Evolutionary conservation across 1,140 invertebrate species (phyloP).

Genomic region (Plodia interpunctella): DNA sequence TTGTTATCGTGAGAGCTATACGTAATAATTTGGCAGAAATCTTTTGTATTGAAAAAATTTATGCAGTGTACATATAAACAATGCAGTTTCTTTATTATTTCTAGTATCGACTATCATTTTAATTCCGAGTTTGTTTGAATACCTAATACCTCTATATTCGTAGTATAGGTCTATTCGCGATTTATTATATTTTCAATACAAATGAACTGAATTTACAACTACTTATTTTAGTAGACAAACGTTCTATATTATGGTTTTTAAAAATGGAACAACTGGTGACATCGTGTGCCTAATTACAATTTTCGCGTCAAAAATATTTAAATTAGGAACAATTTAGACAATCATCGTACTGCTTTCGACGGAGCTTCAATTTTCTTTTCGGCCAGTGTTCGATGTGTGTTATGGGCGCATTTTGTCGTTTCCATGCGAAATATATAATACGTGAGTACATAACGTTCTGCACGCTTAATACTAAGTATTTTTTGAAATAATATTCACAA

Average conservation of each 20-base stretch:
- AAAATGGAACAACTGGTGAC: not conserved
- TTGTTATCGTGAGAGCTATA: conserved; percentile 5
- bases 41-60: not conserved
- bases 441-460: conserved; percentile 39
- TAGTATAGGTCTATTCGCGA: too few species aligned
- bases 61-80: too few species aligned
- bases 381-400: conserved; percentile 48
- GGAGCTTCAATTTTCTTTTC: not conserved
- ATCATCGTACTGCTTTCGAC: not conserved
- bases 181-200: too few species aligned
- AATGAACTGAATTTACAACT: too few species aligned
- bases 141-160: too few species aligned
- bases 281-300: too few species aligned
- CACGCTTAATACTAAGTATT: too few species aligned
- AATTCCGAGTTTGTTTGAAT: not conserved
- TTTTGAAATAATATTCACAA: too few species aligned
- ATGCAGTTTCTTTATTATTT: conserved; percentile 8
- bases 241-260: not conserved
- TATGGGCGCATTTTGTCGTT: conserved; percentile 70
- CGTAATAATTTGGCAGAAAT: conserved; percentile 7
- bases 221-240: not conserved
- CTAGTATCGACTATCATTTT: not conserved
- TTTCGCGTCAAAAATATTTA: not conserved
- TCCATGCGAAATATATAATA: conserved; percentile 69
- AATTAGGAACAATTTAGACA: too few species aligned